Percentiles rank a stretch among this genome's conserved stretches.
Conservation (phyloP, 1,140 invertebrate genomes). For the Anastrepha ludens region DNA sequence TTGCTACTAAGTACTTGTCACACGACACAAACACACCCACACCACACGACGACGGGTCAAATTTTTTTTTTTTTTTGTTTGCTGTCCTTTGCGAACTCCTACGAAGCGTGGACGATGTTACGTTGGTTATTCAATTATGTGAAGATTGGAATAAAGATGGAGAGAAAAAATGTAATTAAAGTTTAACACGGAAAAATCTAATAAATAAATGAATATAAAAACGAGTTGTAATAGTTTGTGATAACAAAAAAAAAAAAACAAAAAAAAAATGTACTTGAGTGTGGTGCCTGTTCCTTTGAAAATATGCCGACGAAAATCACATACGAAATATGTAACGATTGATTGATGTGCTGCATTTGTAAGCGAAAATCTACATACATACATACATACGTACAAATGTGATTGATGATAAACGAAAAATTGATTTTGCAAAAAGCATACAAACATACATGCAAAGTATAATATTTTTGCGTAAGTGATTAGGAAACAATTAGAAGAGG, state of each 20-base stretch:
- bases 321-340: neutral
- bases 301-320: conserved; percentile 6
- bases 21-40: conserved; percentile 42
- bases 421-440: neutral
- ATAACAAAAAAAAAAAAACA: neutral
- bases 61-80: neutral
- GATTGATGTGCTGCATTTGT: neutral
- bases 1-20: conserved; percentile 7
- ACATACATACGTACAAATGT: neutral
- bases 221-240: neutral
- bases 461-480: neutral
- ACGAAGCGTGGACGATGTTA: conserved; percentile 41
- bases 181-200: neutral
- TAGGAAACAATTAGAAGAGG: neutral
- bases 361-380: neutral
- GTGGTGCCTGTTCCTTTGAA: neutral
- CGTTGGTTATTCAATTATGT: conserved; percentile 51
- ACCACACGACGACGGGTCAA: conserved; percentile 8
- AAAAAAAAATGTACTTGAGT: neutral
- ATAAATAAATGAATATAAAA: neutral
- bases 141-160: neutral
- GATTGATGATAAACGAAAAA: conserved; percentile 33
- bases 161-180: conserved; percentile 1
- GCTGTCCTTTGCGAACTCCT: conserved; percentile 38
- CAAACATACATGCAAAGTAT: neutral